Conservation (phyloP, 2,797 vertebrate species). For the Thalassophryne amazonica region DNA sequence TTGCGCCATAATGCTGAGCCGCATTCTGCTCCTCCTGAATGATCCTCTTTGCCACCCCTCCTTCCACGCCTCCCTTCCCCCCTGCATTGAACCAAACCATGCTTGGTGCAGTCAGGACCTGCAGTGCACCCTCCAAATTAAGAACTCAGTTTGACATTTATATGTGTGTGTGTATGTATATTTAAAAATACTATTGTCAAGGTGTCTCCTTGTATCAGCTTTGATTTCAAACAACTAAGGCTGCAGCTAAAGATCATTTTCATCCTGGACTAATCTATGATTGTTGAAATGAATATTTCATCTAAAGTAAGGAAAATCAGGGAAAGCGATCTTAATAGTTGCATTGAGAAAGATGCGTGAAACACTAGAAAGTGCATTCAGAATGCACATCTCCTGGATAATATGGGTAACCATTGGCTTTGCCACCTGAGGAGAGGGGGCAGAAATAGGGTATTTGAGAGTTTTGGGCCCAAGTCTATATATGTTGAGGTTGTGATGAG, state of each 20-base stretch:
- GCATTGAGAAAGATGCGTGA: too few relatives aligned
- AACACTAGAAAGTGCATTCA: too few relatives aligned
- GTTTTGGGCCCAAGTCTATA: too few relatives aligned
- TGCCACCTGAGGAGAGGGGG: too few relatives aligned
- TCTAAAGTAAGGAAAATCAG: too few relatives aligned
- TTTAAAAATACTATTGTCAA: too few relatives aligned
- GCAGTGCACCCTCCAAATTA: constrained; percentile 70
- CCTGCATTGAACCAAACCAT: constrained; percentile 78
- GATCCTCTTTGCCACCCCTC: constrained; percentile 60
- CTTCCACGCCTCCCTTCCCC: constrained; percentile 46
- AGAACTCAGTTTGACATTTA: constrained; percentile 2
- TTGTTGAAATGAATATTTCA: background rate
- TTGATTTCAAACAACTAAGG: background rate
- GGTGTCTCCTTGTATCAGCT: too few relatives aligned
- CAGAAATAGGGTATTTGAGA: too few relatives aligned
- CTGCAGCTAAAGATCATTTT: background rate
- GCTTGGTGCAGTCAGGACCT: constrained; percentile 77
- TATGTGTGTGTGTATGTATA: background rate
- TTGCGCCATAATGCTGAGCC: constrained; percentile 64
- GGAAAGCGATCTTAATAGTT: too few relatives aligned
- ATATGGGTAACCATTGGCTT: too few relatives aligned
- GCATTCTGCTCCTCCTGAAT: constrained; percentile 72
- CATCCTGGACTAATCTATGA: background rate
- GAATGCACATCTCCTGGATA: too few relatives aligned
- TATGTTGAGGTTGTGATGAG: too few relatives aligned